Conservation (phyloP, 2,888 invertebrate species). For the Limnephilus rhombicus region DNA sequence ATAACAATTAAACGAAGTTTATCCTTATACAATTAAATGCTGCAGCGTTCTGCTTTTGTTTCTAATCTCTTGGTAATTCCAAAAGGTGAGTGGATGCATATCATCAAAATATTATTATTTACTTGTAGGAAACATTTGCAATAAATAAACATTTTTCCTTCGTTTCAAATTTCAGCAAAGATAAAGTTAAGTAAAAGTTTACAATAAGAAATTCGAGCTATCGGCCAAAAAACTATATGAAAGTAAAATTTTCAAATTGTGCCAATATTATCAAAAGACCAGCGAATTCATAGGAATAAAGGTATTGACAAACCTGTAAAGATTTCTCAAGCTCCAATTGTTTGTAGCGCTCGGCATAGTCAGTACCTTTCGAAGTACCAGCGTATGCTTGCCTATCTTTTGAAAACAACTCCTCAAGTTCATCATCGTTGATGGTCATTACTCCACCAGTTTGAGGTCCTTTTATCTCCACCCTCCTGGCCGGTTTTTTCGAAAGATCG, state of each 20-base stretch:
- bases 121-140: neutral
- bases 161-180: neutral
- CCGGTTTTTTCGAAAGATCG: conserved; percentile 70
- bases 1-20: too few species aligned
- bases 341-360: conserved; percentile 68
- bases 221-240: neutral
- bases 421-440: conserved; percentile 68
- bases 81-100: too few species aligned
- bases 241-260: neutral
- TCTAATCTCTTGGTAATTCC: too few species aligned
- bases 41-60: too few species aligned
- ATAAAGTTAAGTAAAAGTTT: neutral
- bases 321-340: conserved; percentile 28
- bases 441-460: conserved; percentile 72
- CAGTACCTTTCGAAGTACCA: conserved; percentile 71
- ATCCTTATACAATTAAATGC: too few species aligned
- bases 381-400: conserved; percentile 70
- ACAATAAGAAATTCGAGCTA: neutral
- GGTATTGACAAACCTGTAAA: conserved; percentile 36
- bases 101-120: neutral
- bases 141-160: neutral
- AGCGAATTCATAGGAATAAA: neutral
- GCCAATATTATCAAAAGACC: neutral
- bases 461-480: conserved; percentile 71
- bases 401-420: conserved; percentile 70